phyloP scores from a whole-genome alignment of 2,888 invertebrate genomes.

The Meandrusa payeni region DNA sequence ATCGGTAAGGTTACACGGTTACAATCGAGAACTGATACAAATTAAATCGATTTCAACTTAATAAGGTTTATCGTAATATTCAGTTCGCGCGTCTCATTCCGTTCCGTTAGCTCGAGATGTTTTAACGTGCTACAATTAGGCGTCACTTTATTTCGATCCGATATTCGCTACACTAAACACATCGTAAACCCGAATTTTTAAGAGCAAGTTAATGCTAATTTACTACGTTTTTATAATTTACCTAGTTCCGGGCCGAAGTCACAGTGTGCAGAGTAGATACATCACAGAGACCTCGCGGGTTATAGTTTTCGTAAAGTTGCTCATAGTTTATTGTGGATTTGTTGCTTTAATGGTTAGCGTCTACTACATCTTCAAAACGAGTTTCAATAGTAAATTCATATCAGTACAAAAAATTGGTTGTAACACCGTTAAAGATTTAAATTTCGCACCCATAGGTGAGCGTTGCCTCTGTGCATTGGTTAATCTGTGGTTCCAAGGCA shows the following conservation, averaged over 20 bases:
- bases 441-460: too few relatives aligned
- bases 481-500: slow-evolving; percentile 27
- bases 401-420: too few relatives aligned
- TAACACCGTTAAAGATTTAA: too few relatives aligned
- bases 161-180: slow-evolving; percentile 20
- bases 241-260: slow-evolving; percentile 11
- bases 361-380: too few relatives aligned
- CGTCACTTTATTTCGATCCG: slow-evolving; percentile 10
- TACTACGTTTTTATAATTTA: slow-evolving; percentile 16
- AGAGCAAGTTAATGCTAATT: slow-evolving; percentile 15
- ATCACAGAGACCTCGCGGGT: slow-evolving; percentile 1
- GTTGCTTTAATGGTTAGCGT: too few relatives aligned
- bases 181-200: slow-evolving; percentile 21
- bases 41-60: slow-evolving; percentile 15
- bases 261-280: slow-evolving; percentile 8
- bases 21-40: slow-evolving; percentile 9
- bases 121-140: slow-evolving; percentile 12
- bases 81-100: neutral
- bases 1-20: slow-evolving; percentile 11
- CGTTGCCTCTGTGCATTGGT: neutral
- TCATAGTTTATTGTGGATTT: too few relatives aligned
- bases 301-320: too few relatives aligned
- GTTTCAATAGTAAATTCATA: too few relatives aligned
- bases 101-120: slow-evolving; percentile 9
- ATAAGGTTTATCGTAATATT: slow-evolving; percentile 8